Conservation (phyloP, 2,797 vertebrate genomes). For the Hippopotamyrus pictus region DNA sequence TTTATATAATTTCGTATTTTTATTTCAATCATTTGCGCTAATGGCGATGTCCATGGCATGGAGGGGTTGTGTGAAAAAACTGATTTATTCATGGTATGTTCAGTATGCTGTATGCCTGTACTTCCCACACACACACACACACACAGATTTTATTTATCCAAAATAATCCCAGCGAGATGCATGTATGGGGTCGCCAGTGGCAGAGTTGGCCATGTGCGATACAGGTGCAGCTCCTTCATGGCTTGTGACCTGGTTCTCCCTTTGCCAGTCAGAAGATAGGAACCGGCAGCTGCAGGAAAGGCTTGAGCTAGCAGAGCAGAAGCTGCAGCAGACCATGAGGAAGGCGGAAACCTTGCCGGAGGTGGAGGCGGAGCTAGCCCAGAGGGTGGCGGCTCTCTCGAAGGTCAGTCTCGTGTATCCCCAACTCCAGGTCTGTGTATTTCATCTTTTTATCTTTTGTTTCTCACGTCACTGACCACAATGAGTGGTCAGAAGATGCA, state of each 20-base stretch:
- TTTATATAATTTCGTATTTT: not conserved
- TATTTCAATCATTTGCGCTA: not conserved
- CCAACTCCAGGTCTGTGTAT: not conserved
- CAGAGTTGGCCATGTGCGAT: not conserved
- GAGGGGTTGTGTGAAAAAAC: not conserved
- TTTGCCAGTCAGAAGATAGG: conserved; percentile 79
- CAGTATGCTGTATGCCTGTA: not conserved
- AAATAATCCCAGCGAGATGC: not conserved
- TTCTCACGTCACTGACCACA: not conserved
- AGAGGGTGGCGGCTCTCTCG: conserved; percentile 86
- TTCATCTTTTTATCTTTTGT: not conserved
- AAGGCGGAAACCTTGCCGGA: conserved; percentile 91
- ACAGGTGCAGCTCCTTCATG: not conserved
- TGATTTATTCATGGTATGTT: not conserved
- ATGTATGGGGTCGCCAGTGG: not conserved
- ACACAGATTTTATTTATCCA: not conserved
- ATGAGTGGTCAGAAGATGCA: not conserved
- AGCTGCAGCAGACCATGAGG: conserved; percentile 88
- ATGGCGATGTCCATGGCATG: not conserved
- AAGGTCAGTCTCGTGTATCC: conserved; percentile 64
- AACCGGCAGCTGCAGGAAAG: conserved; percentile 89
- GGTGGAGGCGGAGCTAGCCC: conserved; percentile 90
- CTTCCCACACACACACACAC: not conserved
- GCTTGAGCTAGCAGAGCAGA: conserved; percentile 89
- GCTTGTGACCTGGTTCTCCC: not conserved